Conservation (phyloP, 92 coral and sea anemone species). For the Porites rus region DNA sequence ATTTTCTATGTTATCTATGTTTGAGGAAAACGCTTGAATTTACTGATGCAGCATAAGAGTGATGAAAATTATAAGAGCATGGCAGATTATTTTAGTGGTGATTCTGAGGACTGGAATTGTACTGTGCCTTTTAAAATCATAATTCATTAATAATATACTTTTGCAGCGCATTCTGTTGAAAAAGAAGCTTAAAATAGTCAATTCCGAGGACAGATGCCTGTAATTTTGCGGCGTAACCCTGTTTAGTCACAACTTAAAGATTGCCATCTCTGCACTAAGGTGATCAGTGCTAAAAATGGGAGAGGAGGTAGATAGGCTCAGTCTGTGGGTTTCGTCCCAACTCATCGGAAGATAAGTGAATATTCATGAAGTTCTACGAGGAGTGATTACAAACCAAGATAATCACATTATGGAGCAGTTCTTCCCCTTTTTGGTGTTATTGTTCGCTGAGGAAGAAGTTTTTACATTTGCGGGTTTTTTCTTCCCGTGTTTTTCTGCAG, state of each 20-base stretch:
- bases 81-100: neutral
- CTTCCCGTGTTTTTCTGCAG: slow-evolving; percentile 19
- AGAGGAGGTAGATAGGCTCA: neutral
- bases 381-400: slow-evolving; percentile 40
- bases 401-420: slow-evolving; percentile 51
- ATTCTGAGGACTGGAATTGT: neutral
- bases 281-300: neutral
- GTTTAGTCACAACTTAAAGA: neutral
- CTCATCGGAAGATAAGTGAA: slow-evolving; percentile 21
- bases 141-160: neutral
- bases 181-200: neutral
- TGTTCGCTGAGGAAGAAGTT: slow-evolving; percentile 47
- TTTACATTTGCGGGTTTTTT: slow-evolving; percentile 45
- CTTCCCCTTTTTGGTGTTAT: slow-evolving; percentile 52
- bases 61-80: neutral
- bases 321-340: slow-evolving; percentile 12
- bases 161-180: neutral
- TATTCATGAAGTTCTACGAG: slow-evolving; percentile 19
- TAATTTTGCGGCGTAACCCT: neutral
- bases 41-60: too few species aligned
- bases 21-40: slow-evolving; percentile 14
- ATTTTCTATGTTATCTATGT: slow-evolving; percentile 13
- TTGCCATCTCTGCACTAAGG: slow-evolving; percentile 5
- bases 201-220: neutral
- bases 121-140: neutral